Percentiles rank a stretch among this genome's conserved stretches.
phyloP scores from a whole-genome alignment of 1,140 invertebrate genomes.

The Plutomurus gul region DNA sequence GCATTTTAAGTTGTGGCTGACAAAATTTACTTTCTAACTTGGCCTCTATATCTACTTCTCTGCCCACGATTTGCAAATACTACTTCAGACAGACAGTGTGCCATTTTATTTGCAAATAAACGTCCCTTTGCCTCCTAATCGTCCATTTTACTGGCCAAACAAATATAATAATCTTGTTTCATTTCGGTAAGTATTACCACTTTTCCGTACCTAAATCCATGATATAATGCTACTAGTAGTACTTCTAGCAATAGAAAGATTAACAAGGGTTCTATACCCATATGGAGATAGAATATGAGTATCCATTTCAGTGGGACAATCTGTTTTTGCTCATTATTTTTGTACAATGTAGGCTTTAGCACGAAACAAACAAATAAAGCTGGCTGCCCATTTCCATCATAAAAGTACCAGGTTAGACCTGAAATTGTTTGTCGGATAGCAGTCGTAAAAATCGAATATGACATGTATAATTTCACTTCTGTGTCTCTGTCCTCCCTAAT shows the following conservation, averaged over 20 bases:
- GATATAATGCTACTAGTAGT: background rate
- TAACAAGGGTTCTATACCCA: background rate
- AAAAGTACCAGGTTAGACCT: background rate
- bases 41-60: conserved; percentile 22
- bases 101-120: background rate
- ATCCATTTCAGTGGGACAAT: background rate
- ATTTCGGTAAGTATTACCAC: background rate
- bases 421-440: background rate
- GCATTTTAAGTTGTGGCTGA: background rate
- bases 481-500: too few relatives aligned
- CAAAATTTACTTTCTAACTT: conserved; percentile 21
- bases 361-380: too few relatives aligned
- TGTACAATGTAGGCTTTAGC: too few relatives aligned
- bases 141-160: background rate
- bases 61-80: background rate
- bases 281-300: background rate
- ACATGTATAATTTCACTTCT: background rate
- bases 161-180: conserved; percentile 1
- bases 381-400: too few relatives aligned
- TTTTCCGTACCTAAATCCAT: background rate
- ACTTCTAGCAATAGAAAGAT: too few relatives aligned
- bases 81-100: background rate
- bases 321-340: too few relatives aligned
- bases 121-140: background rate
- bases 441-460: background rate